phyloP scores from a whole-genome alignment of 2,113 vertebrate species.

The Gallinago paraguaiae region DNA sequence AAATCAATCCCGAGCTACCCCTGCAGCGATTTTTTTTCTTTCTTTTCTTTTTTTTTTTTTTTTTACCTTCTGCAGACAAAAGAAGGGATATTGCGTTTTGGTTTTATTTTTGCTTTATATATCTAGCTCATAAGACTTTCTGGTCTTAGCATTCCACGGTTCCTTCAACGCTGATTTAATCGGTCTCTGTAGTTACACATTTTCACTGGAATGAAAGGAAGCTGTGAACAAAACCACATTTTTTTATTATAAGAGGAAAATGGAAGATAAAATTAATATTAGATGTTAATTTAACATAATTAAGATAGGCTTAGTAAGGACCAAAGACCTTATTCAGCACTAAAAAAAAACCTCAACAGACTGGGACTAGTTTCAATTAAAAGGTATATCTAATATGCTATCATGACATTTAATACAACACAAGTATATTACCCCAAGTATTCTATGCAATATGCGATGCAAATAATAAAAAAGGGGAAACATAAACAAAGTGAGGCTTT shows the following conservation, averaged over 20 bases:
- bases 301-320: slow-evolving; percentile 6
- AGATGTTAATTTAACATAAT: background rate
- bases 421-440: background rate
- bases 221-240: fast-evolving
- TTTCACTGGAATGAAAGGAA: background rate
- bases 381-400: slow-evolving; percentile 31
- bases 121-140: background rate
- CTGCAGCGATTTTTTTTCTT: background rate
- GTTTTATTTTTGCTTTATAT: background rate
- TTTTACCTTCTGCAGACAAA: slow-evolving; percentile 28
- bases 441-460: background rate
- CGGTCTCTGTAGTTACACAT: fast-evolving
- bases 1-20: background rate
- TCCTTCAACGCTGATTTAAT: background rate
- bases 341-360: slow-evolving; percentile 9
- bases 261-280: background rate
- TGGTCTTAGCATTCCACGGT: background rate
- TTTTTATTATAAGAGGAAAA: background rate
- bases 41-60: background rate
- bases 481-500: background rate
- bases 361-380: slow-evolving; percentile 46
- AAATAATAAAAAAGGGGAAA: slow-evolving; percentile 26
- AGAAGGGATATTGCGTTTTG: background rate
- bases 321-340: background rate
- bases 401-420: slow-evolving; percentile 27